Evolutionary conservation across 2,797 vertebrate genomes (phyloP).

Genomic region (Tinamus major): DNA sequence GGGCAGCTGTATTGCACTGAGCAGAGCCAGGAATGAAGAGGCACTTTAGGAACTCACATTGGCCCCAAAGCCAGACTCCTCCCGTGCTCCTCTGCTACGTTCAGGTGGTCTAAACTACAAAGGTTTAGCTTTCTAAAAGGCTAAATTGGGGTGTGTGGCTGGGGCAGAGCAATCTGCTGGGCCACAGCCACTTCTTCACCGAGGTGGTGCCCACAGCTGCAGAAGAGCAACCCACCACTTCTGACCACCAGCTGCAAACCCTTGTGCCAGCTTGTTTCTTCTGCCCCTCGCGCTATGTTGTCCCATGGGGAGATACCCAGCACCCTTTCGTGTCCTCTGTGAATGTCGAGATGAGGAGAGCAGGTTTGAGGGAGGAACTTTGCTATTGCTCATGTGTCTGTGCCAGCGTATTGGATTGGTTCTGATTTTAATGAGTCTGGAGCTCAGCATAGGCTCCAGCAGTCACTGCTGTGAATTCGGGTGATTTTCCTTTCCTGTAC

Average conservation of each 20-base stretch:
- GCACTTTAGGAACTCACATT: not conserved
- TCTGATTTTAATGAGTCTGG: conserved; percentile 65
- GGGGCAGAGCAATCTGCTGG: not conserved
- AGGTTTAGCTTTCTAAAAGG: not conserved
- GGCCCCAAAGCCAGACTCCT: not conserved
- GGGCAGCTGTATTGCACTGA: not conserved
- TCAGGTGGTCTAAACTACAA: not conserved
- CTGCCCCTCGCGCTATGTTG: not conserved
- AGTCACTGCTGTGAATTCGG: conserved; percentile 48
- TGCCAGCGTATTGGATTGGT: conserved; percentile 49
- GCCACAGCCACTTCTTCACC: not conserved
- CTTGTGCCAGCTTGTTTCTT: not conserved
- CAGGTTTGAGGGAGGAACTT: not conserved
- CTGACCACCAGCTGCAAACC: not conserved
- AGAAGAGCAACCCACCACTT: not conserved
- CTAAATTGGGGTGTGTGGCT: rapidly evolving
- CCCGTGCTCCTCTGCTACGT: not conserved
- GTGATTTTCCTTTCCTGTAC: conserved; percentile 45
- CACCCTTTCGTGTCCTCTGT: conserved; percentile 3
- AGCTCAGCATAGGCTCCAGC: conserved; percentile 45
- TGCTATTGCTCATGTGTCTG: conserved; percentile 2
- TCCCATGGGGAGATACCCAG: rapidly evolving
- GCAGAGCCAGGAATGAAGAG: not conserved
- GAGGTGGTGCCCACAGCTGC: not conserved
- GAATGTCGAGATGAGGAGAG: conserved; percentile 46